Conservation (phyloP, 1,140 invertebrate species). For the Eupristina koningsbergeri region DNA sequence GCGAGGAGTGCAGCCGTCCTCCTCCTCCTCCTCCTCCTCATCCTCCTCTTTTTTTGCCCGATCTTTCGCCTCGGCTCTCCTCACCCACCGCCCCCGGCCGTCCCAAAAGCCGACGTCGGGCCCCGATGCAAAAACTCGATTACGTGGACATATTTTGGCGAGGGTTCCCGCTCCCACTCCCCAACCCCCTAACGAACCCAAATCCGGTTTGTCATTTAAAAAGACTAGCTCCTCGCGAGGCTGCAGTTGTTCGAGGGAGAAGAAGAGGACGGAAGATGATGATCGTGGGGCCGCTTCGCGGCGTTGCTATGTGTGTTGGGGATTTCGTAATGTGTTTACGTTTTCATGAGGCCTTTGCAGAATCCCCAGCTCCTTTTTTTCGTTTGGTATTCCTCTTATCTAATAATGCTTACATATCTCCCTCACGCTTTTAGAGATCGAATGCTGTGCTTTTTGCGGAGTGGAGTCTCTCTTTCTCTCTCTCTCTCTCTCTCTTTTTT, state of each 20-base stretch:
- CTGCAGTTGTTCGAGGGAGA: slow-evolving; percentile 4
- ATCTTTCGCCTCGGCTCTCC: slow-evolving; percentile 36
- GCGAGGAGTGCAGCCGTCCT: neutral
- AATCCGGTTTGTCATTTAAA: slow-evolving; percentile 49
- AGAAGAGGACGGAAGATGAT: neutral
- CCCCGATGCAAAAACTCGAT: slow-evolving; percentile 52
- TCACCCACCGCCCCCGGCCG: neutral
- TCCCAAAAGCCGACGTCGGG: slow-evolving; percentile 16
- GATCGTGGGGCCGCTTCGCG: slow-evolving; percentile 1
- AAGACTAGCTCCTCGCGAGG: slow-evolving; percentile 12
- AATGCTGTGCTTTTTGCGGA: no score
- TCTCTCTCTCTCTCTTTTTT: neutral
- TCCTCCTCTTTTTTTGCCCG: slow-evolving; percentile 11
- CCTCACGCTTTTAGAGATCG: neutral
- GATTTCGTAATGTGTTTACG: slow-evolving; percentile 50
- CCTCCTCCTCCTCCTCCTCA: neutral
- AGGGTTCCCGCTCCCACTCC: neutral
- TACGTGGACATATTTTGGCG: slow-evolving; percentile 48
- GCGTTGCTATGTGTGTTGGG: neutral
- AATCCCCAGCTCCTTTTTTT: neutral
- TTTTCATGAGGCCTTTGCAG: slow-evolving; percentile 14
- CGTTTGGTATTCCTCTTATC: neutral
- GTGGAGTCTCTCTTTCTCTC: neutral
- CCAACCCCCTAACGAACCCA: neutral
- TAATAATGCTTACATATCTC: neutral